Percentiles rank a stretch among this genome's conserved stretches.
Evolutionary conservation across 2,113 vertebrate species (phyloP).

Genomic region (Petromus typicus): DNA sequence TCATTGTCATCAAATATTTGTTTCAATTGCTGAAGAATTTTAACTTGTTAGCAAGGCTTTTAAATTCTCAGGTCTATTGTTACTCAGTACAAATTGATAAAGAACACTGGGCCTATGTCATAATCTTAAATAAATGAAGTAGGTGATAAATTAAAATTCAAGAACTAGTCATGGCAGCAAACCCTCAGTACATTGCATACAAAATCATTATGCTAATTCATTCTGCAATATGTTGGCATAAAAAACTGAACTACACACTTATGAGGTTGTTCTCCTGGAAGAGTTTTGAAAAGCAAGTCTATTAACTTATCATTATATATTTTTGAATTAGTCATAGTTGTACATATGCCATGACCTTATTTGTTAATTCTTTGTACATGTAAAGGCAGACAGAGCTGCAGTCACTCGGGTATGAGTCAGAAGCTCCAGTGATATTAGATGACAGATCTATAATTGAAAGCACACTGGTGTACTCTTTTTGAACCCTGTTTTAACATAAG

Average conservation of each 20-base stretch:
- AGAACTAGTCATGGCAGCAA: neutral
- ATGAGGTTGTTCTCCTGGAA: neutral
- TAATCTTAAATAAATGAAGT: neutral
- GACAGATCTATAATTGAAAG: neutral
- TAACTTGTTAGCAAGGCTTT: neutral
- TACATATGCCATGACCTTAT: neutral
- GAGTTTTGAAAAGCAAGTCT: neutral
- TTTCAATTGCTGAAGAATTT: neutral
- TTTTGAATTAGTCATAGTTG: neutral
- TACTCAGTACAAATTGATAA: neutral
- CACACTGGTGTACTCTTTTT: neutral
- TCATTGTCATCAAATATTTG: neutral
- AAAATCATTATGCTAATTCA: neutral
- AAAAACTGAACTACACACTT: neutral
- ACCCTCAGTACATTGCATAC: neutral
- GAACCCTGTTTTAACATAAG: neutral
- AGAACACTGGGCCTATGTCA: neutral
- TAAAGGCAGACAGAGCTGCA: neutral
- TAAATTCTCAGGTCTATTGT: neutral
- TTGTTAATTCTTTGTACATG: neutral
- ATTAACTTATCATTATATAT: neutral
- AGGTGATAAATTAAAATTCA: neutral
- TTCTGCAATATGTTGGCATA: neutral
- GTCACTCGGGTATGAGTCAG: neutral
- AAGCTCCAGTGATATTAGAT: neutral